These are phyloP conservation scores for Meles meles DNA, from an alignment of 2,113 vertebrate genomes.

Conservation along the genomic window DNA sequence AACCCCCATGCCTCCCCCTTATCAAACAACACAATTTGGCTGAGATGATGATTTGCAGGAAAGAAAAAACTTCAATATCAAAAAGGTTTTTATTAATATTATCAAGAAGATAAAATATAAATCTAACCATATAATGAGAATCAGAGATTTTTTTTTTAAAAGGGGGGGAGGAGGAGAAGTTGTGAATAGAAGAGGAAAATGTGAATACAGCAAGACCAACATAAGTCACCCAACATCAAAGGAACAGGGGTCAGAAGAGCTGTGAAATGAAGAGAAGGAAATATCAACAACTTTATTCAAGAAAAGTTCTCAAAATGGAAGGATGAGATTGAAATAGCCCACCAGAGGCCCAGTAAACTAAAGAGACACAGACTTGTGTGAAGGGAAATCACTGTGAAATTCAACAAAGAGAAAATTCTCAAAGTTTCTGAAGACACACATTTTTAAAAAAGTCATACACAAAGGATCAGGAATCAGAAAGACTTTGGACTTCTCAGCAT, in stretches of 20 bases:
- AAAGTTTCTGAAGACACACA: neutral
- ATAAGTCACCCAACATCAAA: neutral
- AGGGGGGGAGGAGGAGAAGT: neutral
- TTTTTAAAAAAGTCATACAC: neutral
- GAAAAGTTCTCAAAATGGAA: neutral
- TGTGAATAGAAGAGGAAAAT: neutral
- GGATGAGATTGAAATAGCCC: neutral
- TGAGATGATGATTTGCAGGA: neutral
- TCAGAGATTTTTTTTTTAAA: neutral
- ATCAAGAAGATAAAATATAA: neutral
- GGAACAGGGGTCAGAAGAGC: neutral
- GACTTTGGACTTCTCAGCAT: neutral
- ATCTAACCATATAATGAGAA: neutral
- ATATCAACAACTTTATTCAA: neutral
- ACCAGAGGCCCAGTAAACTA: neutral
- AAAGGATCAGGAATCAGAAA: neutral
- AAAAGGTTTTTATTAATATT: neutral
- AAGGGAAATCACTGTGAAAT: neutral
- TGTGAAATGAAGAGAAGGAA: neutral
- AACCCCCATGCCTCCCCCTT: too few relatives aligned
- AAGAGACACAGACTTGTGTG: neutral
- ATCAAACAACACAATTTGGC: neutral
- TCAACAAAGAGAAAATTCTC: neutral
- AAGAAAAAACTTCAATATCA: neutral
- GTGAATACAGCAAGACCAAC: neutral